phyloP scores from a whole-genome alignment of 2,797 vertebrate genomes.

The Lagocephalus sceleratus region DNA sequence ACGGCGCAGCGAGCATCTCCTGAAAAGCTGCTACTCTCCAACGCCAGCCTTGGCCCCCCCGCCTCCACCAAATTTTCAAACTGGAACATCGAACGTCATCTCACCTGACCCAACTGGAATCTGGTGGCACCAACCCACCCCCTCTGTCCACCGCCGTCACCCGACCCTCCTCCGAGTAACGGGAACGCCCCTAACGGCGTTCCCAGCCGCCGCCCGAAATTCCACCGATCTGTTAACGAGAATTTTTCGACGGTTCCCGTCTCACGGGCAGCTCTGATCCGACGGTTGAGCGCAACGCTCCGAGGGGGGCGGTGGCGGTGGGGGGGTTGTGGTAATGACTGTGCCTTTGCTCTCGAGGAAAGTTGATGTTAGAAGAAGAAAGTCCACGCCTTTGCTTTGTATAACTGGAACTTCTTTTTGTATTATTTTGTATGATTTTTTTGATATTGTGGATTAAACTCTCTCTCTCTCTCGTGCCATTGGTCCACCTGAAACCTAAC shows the following conservation, averaged over 20 bases:
- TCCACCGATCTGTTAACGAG: no score
- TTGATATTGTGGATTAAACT: slow-evolving; percentile 80
- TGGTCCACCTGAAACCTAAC: slow-evolving; percentile 89
- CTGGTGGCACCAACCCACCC: slow-evolving; percentile 50
- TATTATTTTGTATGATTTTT: slow-evolving; percentile 78
- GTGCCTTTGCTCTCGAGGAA: slow-evolving; percentile 74
- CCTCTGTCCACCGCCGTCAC: not conserved
- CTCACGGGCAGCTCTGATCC: no score
- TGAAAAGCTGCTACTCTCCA: slow-evolving; percentile 54
- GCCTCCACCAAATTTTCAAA: slow-evolving; percentile 41
- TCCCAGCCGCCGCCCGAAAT: no score
- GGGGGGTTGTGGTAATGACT: slow-evolving; percentile 77
- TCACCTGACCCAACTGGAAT: slow-evolving; percentile 42
- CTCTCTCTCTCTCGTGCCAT: slow-evolving; percentile 85
- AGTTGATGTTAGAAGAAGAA: slow-evolving; percentile 51
- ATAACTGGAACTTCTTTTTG: slow-evolving; percentile 78
- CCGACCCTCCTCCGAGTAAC: slow-evolving; percentile 3
- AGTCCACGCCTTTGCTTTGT: slow-evolving; percentile 84
- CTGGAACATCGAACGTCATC: slow-evolving; percentile 37
- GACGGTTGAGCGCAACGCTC: slow-evolving; percentile 23
- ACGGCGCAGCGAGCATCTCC: slow-evolving; percentile 22
- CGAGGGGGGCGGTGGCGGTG: slow-evolving; percentile 43
- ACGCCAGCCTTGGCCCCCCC: slow-evolving; percentile 46
- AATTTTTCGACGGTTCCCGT: no score
- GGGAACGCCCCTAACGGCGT: no score